Conservation (phyloP, 1,140 invertebrate species). For the Caenorhabditis remanei region DNA sequence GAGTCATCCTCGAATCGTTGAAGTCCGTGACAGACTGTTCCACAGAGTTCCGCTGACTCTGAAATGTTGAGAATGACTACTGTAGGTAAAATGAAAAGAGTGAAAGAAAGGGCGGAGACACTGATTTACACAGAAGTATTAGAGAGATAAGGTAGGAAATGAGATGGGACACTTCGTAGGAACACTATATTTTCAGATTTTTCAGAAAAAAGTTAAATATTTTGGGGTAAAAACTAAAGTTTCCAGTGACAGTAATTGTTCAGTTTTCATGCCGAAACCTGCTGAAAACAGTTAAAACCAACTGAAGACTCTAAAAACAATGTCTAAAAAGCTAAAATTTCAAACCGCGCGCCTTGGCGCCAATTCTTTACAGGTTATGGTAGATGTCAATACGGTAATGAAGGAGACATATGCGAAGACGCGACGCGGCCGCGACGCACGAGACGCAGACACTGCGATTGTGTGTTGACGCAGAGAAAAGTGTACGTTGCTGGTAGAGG, state of each 20-base stretch:
- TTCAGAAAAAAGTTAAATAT: too few relatives aligned
- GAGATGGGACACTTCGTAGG: too few relatives aligned
- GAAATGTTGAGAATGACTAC: neutral
- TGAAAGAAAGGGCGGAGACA: neutral
- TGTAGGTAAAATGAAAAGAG: too few relatives aligned
- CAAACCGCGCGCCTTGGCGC: neutral
- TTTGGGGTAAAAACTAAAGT: too few relatives aligned
- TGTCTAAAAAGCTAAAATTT: too few relatives aligned
- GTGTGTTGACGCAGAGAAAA: neutral
- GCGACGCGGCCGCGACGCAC: conserved; percentile 12
- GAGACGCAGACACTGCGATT: neutral
- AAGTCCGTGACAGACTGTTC: neutral
- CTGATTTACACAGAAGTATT: neutral
- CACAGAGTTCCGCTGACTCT: neutral
- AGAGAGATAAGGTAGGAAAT: neutral
- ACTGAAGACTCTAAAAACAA: too few relatives aligned
- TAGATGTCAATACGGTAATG: conserved; percentile 12
- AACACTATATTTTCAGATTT: too few relatives aligned
- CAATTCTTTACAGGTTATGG: neutral
- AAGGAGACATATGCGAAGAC: neutral
- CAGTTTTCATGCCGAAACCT: too few relatives aligned
- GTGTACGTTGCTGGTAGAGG: neutral
- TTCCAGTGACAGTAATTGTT: too few relatives aligned
- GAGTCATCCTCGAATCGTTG: neutral
- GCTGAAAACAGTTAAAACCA: too few relatives aligned